Evolutionary conservation across 2,888 invertebrate genomes (phyloP).

Genomic region (Troides oblongomaculatus): DNA sequence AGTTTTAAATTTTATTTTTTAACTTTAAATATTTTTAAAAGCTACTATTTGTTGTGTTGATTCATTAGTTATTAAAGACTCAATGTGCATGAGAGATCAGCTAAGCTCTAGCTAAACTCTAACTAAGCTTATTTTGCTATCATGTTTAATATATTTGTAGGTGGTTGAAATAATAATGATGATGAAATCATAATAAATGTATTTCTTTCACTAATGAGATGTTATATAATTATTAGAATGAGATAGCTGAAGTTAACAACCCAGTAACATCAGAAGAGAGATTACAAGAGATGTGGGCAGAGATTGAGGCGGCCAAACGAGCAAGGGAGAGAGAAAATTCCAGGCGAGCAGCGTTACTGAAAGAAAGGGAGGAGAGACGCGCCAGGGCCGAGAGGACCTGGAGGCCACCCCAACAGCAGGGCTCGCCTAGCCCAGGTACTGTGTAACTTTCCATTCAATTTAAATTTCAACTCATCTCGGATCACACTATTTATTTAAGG

Average conservation of each 20-base stretch:
- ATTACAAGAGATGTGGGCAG: conserved; percentile 86
- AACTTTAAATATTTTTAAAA: too few relatives aligned
- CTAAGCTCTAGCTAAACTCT: too few relatives aligned
- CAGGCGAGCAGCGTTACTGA: conserved; percentile 81
- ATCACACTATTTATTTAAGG: neutral
- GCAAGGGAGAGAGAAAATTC: conserved; percentile 84
- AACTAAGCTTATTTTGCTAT: too few relatives aligned
- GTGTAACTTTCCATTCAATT: neutral
- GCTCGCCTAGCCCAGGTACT: conserved; percentile 11
- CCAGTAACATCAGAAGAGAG: conserved; percentile 84
- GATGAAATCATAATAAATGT: too few relatives aligned
- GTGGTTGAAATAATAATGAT: too few relatives aligned
- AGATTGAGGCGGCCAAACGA: conserved; percentile 86
- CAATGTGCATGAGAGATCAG: too few relatives aligned
- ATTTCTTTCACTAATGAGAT: neutral
- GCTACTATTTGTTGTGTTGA: too few relatives aligned
- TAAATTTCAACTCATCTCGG: neutral
- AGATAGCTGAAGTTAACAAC: conserved; percentile 71
- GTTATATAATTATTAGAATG: conserved; percentile 50
- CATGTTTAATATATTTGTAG: too few relatives aligned
- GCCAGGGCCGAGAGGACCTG: conserved; percentile 81
- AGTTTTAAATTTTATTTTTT: too few relatives aligned
- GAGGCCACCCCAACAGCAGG: conserved; percentile 61
- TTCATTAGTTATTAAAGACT: too few relatives aligned
- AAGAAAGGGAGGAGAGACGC: conserved; percentile 83